Base-by-base conservation (phyloP, 2,113 vertebrate genomes). In the Glareola pratincola region DNA sequence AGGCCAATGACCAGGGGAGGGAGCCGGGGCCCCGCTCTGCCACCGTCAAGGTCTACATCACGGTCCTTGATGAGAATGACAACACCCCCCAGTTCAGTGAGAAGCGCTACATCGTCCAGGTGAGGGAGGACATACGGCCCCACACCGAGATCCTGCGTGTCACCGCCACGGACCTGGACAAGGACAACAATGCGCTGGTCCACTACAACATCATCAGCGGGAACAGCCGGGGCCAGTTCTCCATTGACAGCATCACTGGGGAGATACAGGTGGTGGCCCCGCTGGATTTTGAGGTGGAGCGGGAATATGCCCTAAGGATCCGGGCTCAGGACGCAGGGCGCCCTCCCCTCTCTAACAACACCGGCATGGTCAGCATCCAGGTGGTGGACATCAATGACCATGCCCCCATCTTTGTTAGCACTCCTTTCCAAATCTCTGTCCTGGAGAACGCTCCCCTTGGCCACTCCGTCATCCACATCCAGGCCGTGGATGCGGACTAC, bases 191-290 rank as follows among this genome's bases (percentile, higher is more conserved):
- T 0, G 99, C 99, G 0, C 96, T 99, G 30, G 99, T 99, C 69
- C 99, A 99, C 96, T 99, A 99, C 96, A 99, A 99, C 88, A 99
- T 99, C 92, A 99, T 99, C 96, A 99, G 99, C 0, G 99, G 99
- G 12, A 99, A 99, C 95, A 99, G 99, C 88, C 98, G 99, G 5
- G 99, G 99, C 6, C 99, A 99, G 96, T 99, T 99, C 96, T 98
- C 99, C 59, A 99, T 99, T 0, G 99, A 99, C 97, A 99, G 99
- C 12, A 96, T 99, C 60, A 99, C 99, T 0, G 99, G 99, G 8
- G 99, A 99, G 96, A 99, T 99, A 93, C 99, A 99, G 92, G 99
- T 99, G 68, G 99, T 99, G 79, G 99, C 99, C 3, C 98, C 99
- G 1, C 95, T 99, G 88, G 99, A 99, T 97, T 99, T 98, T 48